Base-by-base conservation (phyloP, 2,888 invertebrate species). In the Mesoligia furuncula region DNA sequence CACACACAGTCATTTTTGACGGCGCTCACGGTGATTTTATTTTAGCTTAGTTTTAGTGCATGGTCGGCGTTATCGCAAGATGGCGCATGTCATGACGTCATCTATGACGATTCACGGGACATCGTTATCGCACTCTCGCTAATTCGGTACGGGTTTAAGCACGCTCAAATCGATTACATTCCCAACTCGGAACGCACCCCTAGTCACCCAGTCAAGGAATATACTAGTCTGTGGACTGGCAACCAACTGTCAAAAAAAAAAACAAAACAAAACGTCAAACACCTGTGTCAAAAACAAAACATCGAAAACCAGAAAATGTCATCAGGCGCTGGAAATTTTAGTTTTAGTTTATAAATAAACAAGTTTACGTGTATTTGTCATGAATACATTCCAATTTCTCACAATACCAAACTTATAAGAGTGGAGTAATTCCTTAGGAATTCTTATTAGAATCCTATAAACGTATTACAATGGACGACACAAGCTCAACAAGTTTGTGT, bases 401-500 rank as follows among this genome's bases (percentile, higher is more conserved):
- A 42, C 20, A 27, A 67, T 61, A 54, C 24, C 24, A 48, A 71
- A 45, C 27, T 7, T 42, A n/a, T 4, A 62, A 62, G 11, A 57
- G 27, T 13, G 45, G 51, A 13, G 17, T 57, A 42, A 31, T 64
- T 54, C 45, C 11, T 39, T 9, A 2, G 2, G 5, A 54, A 71
- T 75, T 87, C 80, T 72, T 59, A 67, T 79, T 77, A 27, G 79
- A 85, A 78, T 80, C 71, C 45, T 73, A 0, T 67, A 20, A 57
- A 69, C 39, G 2, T 24, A 66, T 6, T 42, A 75, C 11, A 75
- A 88, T 88, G 88, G 75, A 77, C 20, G 72, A 74, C 69, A 80
- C 62, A 45, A 84, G 75, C 73, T 80, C 85, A 68, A 75, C 80
- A 83, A 85, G 83, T 85, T 89, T 93, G 75, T 96, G 96, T 89